Evolutionary conservation across 2,113 vertebrate genomes (phyloP).

Genomic region (Brienomyrus longianalis): DNA sequence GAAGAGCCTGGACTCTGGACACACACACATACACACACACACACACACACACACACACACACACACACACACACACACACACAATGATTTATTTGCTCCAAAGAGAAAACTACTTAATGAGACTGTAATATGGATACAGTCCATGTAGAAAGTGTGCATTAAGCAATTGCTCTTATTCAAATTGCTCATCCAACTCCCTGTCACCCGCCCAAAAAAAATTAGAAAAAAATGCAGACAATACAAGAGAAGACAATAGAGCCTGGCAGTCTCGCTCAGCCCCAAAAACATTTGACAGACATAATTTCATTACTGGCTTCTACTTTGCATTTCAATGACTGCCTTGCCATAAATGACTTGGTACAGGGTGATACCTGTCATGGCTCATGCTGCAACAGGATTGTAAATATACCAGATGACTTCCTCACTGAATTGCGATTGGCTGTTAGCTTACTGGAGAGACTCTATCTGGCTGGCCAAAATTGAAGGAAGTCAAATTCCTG

Average conservation of each 20-base stretch:
- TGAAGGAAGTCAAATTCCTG: not conserved
- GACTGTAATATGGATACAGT: not conserved
- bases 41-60: not conserved
- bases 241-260: not conserved
- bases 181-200: not conserved
- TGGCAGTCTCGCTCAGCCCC: not conserved
- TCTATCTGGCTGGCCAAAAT: not conserved
- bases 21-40: not conserved
- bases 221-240: not conserved
- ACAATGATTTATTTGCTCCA: constrained; percentile 1
- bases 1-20: not conserved
- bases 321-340: constrained; percentile 21
- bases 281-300: constrained; percentile 16
- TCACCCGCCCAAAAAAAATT: not conserved
- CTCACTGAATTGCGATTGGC: not conserved
- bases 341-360: not conserved
- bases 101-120: not conserved
- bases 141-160: not conserved
- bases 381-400: not conserved
- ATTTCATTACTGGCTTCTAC: constrained; percentile 18
- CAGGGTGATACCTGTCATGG: constrained; percentile 13
- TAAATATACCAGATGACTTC: not conserved
- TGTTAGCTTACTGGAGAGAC: not conserved
- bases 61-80: not conserved
- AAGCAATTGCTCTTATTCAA: constrained; percentile 10